Base-by-base conservation (phyloP, 2,888 invertebrate species). In the Meandrusa payeni region DNA sequence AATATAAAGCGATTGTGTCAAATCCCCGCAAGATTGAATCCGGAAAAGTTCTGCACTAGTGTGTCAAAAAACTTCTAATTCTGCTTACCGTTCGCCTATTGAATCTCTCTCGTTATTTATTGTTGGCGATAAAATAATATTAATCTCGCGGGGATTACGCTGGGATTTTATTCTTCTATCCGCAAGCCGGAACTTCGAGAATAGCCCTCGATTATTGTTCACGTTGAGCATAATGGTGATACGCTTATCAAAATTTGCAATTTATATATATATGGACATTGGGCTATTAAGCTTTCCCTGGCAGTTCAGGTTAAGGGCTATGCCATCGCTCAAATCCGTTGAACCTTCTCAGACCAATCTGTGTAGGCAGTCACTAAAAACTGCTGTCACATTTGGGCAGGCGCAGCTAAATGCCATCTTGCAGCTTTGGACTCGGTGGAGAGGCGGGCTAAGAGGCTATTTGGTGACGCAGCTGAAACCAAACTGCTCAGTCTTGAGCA, bases 121-220 rank as follows among this genome's bases (percentile, higher is more conserved):
- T 76, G 83, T 82, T 69, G 64, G 76, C 79, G 83, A 87, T 87
- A 86, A 87, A 87, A 87, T 83, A 85, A 86, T 87, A 87, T 87
- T 87, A 87, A 87, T 85, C 86, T 80, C 81, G 64, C 45, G 82
- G 75, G 87, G 75, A 83, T 85, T 80, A 76, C 65, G 61, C 61
- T 63, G 64, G 80, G 83, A 82, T 86, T 86, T 83, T 73, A 78
- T 83, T 80, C 82, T 78, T 76, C 69, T 76, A 68, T 59, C 74
- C 70, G 61, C 77, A 69, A 76, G 53, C 75, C 59, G 69, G 66
- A 79, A 79, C 71, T 79, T 78, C 52, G 69, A 72, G 69, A 76
- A 76, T 79, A 77, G 66, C 76, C 69, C 64, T 64, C 64, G 73
- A 80, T 68, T 69, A 73, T 69, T 70, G 61, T 61, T 52, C 51